Conservation (phyloP, 2,797 vertebrate genomes). For the Anguilla marmorata region DNA sequence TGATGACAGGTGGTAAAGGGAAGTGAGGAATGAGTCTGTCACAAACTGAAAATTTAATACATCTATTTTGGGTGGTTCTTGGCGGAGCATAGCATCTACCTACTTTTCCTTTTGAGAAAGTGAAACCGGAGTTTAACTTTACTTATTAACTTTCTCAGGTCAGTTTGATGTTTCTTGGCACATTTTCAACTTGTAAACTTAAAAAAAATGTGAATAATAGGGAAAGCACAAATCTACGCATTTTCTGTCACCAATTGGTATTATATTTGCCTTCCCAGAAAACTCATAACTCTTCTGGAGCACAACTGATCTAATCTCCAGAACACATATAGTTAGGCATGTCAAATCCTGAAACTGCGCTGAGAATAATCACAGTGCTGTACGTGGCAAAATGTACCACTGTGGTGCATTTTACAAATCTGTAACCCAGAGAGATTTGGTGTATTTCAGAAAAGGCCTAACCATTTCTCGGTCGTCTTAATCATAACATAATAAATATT, state of each 20-base stretch:
- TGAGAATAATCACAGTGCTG: conserved; percentile 55
- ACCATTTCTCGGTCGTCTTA: conserved; percentile 54
- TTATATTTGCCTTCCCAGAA: conserved; percentile 27
- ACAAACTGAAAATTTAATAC: background rate
- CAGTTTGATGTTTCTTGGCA: background rate
- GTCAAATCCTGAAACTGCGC: conserved; percentile 44
- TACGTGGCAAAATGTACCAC: conserved; percentile 47
- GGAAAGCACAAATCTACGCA: background rate
- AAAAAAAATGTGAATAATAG: background rate
- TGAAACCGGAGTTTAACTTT: background rate
- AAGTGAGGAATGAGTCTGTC: background rate
- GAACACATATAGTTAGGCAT: conserved; percentile 39
- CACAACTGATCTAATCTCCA: conserved; percentile 40
- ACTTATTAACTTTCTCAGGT: background rate
- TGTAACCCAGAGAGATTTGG: conserved; percentile 38
- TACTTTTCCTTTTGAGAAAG: background rate
- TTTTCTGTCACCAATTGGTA: conserved; percentile 16
- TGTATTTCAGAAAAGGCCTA: conserved; percentile 28
- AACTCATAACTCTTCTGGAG: conserved; percentile 52
- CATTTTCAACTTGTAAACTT: background rate
- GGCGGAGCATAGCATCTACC: background rate
- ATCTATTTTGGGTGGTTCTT: background rate
- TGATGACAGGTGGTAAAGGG: background rate
- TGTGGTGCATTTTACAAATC: conserved; percentile 51
- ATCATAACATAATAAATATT: conserved; percentile 61